Percentiles rank a stretch among this genome's conserved stretches.
phyloP scores from a whole-genome alignment of 2,797 vertebrate species.

The Galaxias olidus region DNA sequence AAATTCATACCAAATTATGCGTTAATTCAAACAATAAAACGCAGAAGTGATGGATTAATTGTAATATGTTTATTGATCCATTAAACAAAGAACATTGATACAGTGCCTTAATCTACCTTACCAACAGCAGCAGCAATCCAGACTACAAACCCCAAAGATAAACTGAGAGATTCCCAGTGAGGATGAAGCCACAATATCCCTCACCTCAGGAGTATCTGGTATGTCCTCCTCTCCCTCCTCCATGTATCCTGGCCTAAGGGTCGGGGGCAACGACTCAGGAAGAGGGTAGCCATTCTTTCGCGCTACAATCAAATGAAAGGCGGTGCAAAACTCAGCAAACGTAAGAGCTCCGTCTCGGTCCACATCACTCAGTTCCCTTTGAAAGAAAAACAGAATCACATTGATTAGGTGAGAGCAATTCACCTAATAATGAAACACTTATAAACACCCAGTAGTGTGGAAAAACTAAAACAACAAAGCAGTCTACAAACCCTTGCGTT shows the following conservation, averaged over 20 bases:
- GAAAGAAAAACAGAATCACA: background rate
- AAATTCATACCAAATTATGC: too few species aligned
- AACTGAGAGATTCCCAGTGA: background rate
- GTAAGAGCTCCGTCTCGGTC: conserved; percentile 94
- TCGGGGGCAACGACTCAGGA: conserved; percentile 85
- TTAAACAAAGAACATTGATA: too few species aligned
- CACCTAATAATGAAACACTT: too few species aligned
- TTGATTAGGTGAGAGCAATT: background rate
- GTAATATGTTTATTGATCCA: too few species aligned
- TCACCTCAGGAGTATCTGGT: conserved; percentile 48
- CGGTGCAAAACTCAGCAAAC: conserved; percentile 90
- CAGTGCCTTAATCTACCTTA: too few species aligned
- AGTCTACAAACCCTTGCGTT: too few species aligned
- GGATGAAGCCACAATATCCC: too few species aligned
- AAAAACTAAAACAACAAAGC: too few species aligned
- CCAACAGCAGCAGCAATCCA: too few species aligned
- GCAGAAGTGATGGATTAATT: too few species aligned
- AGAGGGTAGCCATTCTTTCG: conserved; percentile 95
- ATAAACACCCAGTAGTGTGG: too few species aligned
- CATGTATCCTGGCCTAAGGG: conserved; percentile 75
- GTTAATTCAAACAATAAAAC: too few species aligned
- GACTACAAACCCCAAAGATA: background rate
- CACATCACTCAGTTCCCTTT: conserved; percentile 93
- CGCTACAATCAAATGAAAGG: conserved; percentile 95
- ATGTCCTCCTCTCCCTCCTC: conserved; percentile 65